Evolutionary conservation across 2,113 vertebrate species (phyloP).

Genomic region (Notothenia rossii): DNA sequence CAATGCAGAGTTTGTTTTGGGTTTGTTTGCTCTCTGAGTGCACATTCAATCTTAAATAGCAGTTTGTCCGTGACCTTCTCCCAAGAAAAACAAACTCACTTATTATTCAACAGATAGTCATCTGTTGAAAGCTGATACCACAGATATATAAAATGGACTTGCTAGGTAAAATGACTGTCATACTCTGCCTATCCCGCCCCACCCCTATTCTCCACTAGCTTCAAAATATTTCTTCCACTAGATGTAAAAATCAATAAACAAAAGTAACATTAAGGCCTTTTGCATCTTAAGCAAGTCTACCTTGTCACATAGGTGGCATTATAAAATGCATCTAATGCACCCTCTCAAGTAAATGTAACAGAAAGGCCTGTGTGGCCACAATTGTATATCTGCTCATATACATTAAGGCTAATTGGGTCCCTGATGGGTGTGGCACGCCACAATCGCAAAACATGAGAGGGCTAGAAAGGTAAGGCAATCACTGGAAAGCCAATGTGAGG

Average conservation of each 20-base stretch:
- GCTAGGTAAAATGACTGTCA: conserved; percentile 58
- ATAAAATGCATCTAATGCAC: conserved; percentile 51
- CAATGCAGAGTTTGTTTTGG: conserved; percentile 82
- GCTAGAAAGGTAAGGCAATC: conserved; percentile 55
- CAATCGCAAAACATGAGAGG: conserved; percentile 13
- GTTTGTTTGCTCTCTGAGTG: conserved; percentile 62
- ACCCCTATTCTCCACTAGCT: conserved; percentile 17
- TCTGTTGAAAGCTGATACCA: conserved; percentile 46
- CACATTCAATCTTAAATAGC: conserved; percentile 68
- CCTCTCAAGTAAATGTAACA: conserved; percentile 54
- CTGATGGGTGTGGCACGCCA: conserved; percentile 57
- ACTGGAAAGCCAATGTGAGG: conserved; percentile 39
- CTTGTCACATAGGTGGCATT: conserved; percentile 56
- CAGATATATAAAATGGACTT: conserved; percentile 55
- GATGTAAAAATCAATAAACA: conserved; percentile 80
- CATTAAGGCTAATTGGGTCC: conserved; percentile 64
- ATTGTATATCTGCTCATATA: conserved; percentile 52
- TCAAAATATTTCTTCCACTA: conserved; percentile 54
- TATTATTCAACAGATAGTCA: conserved; percentile 60
- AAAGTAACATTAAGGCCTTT: conserved; percentile 75
- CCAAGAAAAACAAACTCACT: conserved; percentile 45
- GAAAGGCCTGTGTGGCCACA: conserved; percentile 32
- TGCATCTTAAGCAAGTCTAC: conserved; percentile 65
- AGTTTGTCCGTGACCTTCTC: conserved; percentile 64
- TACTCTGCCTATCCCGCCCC: not conserved